These are phyloP conservation scores for Fregetta grallaria DNA, from an alignment of 2,113 vertebrate species.

Conservation along the genomic window DNA sequence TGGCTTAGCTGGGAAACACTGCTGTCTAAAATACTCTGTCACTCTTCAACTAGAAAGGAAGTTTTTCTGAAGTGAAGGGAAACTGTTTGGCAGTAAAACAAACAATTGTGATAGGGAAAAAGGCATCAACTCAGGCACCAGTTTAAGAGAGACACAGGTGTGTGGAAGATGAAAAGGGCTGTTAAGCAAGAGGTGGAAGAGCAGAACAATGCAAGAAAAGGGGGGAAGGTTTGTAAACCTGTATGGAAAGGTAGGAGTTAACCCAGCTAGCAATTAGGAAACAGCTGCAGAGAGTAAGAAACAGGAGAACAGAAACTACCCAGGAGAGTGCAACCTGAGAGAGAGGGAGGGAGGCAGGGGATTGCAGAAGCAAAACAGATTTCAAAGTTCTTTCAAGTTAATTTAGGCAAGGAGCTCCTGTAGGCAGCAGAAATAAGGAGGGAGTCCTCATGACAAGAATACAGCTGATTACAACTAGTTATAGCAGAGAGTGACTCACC, in stretches of 20 bases:
- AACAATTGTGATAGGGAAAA: not conserved
- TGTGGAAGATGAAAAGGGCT: not conserved
- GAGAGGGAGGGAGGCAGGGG: not conserved
- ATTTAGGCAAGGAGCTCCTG: not conserved
- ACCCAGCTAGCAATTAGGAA: not conserved
- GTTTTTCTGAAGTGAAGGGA: not conserved
- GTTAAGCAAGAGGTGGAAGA: not conserved
- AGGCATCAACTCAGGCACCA: not conserved
- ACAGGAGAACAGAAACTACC: not conserved
- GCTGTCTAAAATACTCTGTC: not conserved
- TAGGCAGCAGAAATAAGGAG: not conserved
- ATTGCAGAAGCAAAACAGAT: not conserved
- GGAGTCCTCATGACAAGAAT: not conserved
- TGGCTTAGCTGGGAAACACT: not conserved
- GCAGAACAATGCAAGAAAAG: not conserved
- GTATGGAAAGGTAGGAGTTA: not conserved
- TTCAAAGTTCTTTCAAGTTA: not conserved
- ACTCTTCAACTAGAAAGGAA: not conserved
- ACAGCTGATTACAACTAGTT: not conserved
- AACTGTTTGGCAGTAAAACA: not conserved
- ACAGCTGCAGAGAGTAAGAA: not conserved
- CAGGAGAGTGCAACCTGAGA: conserved; percentile 21
- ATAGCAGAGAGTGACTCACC: not conserved
- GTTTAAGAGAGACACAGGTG: not conserved
- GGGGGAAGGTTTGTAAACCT: not conserved